Evolutionary conservation across 2,113 vertebrate genomes (phyloP).

Genomic region (Ivindomyrus marchei): DNA sequence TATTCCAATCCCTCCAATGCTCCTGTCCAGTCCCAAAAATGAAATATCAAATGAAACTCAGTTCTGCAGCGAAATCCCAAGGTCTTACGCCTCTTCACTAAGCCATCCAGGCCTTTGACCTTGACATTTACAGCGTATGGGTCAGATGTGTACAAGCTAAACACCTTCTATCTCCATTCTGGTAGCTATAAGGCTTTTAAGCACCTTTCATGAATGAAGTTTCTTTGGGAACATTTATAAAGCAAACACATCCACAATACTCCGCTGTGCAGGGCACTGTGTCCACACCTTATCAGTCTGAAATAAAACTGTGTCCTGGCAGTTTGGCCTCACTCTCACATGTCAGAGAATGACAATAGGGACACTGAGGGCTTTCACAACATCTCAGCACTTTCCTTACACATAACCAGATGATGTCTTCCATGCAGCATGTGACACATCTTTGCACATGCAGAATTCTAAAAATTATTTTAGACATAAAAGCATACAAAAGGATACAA

Average conservation of each 20-base stretch:
- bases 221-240: neutral
- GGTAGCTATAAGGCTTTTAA: neutral
- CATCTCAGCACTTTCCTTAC: neutral
- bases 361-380: neutral
- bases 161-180: neutral
- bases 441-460: neutral
- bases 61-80: neutral
- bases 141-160: neutral
- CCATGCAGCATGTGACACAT: neutral
- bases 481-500: neutral
- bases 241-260: neutral
- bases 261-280: neutral
- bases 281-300: neutral
- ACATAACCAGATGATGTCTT: neutral
- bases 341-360: neutral
- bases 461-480: neutral
- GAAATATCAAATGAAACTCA: neutral
- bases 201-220: neutral
- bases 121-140: neutral
- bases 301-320: neutral
- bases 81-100: neutral
- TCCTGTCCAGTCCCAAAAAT: neutral
- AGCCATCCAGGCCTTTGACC: neutral
- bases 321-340: neutral
- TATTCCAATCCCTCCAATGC: neutral